Evolutionary conservation across 64 coral and sea anemone genomes (phyloP), one percentile per base, ranked within the genome.

Genomic region (Actinia equina): DNA sequence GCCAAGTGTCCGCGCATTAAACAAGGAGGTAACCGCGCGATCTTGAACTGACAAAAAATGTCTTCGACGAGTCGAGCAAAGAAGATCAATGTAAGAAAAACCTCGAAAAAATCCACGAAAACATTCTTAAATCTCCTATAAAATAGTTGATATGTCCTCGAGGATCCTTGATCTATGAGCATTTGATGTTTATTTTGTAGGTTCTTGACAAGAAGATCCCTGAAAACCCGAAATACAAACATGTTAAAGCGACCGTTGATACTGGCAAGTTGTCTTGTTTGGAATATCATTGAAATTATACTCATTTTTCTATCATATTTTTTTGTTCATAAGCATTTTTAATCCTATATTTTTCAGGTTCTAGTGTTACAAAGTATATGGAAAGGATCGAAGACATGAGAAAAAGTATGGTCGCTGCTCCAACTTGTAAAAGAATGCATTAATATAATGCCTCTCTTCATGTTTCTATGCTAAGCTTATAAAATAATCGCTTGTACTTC

Each of bases 191-290:
- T 43, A 42, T 51, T 90, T n/a, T 59, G 23, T 79, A 99, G 97
- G 94, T 99, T 77, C 92, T 99, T 70, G 89, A 91, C 19, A 99
- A 99, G 87, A 95, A 84, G 84, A 85, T 99, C 62, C 93, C 90
- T 20, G 91, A 99, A 91, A 99, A 99, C 58, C 97, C 97, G 14
- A 95, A 91, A 60, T 99, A 95, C 62, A 92, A 99, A 89, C 91
- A 99, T 93, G 88, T 99, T 55, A 85, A 76, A 88, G 77, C 93
- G 54, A 94, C 94, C 44, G 97, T 99, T 49, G 97, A 99, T 79
- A 99, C 97, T 83, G 97, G 96, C 95, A 83, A 14, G 90, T n/a
- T 22, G 61, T n/a, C 22, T 22, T 22, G 22, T 15, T 60, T 45
- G 58, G 84, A 19, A 52, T 55, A 15, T 74, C 4, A 49, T 44